phyloP scores from a whole-genome alignment of 1,140 invertebrate genomes.

The Metopolophium dirhodum region DNA sequence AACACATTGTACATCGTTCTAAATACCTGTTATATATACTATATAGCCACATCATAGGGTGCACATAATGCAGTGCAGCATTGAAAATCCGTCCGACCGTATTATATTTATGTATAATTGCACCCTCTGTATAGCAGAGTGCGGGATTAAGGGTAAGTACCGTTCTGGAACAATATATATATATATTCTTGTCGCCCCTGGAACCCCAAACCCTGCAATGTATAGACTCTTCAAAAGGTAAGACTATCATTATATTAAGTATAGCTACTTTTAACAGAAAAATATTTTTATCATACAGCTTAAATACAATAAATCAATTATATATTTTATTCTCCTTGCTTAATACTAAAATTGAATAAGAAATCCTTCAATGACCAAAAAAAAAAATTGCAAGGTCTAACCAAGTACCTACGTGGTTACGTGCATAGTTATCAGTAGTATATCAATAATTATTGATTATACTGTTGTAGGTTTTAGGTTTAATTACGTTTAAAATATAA shows the following conservation, averaged over 20 bases:
- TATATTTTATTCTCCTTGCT: background rate
- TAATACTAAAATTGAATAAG: background rate
- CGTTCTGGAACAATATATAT: background rate
- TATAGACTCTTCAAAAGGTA: too few species aligned
- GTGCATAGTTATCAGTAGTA: background rate
- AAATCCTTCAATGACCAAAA: background rate
- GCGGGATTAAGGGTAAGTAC: background rate
- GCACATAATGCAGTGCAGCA: too few species aligned
- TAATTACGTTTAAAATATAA: background rate
- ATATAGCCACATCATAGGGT: too few species aligned
- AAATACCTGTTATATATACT: too few species aligned
- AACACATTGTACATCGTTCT: too few species aligned
- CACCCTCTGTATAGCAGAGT: background rate
- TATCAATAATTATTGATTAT: background rate
- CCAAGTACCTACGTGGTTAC: background rate
- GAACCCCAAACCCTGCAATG: too few species aligned
- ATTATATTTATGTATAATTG: too few species aligned
- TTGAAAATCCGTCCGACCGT: too few species aligned
- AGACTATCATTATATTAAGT: too few species aligned
- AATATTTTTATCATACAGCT: too few species aligned
- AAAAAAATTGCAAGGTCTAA: background rate
- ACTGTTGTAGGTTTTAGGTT: background rate
- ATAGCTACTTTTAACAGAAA: too few species aligned
- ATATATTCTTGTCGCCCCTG: too few species aligned
- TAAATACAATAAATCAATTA: background rate